These are phyloP conservation scores for Syncerus caffer DNA, from an alignment of 2,797 vertebrate species.

Conservation along the genomic window DNA sequence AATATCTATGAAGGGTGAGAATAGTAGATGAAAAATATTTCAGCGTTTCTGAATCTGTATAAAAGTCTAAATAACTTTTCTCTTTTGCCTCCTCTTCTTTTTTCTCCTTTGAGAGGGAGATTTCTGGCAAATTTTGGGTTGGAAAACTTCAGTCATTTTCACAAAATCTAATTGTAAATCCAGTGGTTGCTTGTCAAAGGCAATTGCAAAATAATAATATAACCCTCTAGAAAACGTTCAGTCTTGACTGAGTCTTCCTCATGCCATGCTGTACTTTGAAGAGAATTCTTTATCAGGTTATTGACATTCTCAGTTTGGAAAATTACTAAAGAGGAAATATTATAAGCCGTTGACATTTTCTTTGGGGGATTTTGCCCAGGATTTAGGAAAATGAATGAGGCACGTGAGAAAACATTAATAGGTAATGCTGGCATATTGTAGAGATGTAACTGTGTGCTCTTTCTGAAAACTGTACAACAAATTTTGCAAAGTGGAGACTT, in stretches of 20 bases:
- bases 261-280: neutral
- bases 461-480: neutral
- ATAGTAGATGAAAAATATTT: neutral
- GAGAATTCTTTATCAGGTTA: neutral
- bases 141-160: neutral
- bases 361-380: slow-evolving; percentile 22
- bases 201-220: neutral
- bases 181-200: neutral
- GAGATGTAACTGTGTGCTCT: neutral
- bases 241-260: slow-evolving; percentile 29
- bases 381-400: slow-evolving; percentile 33
- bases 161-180: neutral
- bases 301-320: neutral
- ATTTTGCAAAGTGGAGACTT: neutral
- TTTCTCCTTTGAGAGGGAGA: neutral
- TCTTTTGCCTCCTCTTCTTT: neutral
- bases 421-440: neutral
- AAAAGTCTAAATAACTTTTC: neutral
- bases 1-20: neutral
- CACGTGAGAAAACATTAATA: slow-evolving; percentile 40
- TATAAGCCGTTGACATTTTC: slow-evolving; percentile 41
- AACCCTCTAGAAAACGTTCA: neutral
- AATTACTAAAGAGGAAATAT: slow-evolving; percentile 26
- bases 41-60: neutral
- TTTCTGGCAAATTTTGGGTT: neutral